Evolutionary conservation across 2,113 vertebrate species (phyloP).

Genomic region (Isichthys henryi): DNA sequence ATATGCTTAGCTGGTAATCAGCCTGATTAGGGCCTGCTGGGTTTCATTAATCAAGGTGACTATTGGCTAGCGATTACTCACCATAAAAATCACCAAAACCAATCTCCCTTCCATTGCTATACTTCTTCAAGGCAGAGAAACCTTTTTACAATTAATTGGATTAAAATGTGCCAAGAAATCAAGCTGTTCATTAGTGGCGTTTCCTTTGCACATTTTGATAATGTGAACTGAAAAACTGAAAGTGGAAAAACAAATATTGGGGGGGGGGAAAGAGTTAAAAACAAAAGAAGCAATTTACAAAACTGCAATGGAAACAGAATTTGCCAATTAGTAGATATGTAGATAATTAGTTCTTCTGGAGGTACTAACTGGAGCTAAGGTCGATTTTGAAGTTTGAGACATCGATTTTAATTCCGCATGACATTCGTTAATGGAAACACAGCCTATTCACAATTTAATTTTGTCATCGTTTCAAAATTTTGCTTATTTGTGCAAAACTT

Average conservation of each 20-base stretch:
- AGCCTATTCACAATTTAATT: not conserved
- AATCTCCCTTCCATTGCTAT: not conserved
- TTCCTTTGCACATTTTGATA: not conserved
- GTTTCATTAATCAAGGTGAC: constrained; percentile 5
- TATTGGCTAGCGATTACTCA: constrained; percentile 2
- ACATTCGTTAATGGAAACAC: not conserved
- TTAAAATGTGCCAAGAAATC: not conserved
- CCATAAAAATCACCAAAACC: not conserved
- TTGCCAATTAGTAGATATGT: not conserved
- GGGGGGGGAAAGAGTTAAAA: not conserved
- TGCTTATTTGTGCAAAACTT: not conserved
- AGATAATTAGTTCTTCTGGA: not conserved
- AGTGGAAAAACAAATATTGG: not conserved
- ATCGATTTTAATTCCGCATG: not conserved
- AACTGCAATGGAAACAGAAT: not conserved
- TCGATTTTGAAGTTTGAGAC: not conserved
- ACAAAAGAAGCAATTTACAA: not conserved
- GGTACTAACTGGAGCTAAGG: not conserved
- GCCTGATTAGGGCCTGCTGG: not conserved
- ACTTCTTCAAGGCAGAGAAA: not conserved
- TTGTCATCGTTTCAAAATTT: not conserved
- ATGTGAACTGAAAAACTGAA: not conserved
- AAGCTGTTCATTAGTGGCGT: not conserved
- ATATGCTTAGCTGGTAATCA: not conserved
- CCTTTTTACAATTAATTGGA: not conserved